Percentiles rank a stretch among this genome's conserved stretches.
Evolutionary conservation across 2,888 invertebrate genomes (phyloP).

Genomic region (Sminthurides aquaticus): DNA sequence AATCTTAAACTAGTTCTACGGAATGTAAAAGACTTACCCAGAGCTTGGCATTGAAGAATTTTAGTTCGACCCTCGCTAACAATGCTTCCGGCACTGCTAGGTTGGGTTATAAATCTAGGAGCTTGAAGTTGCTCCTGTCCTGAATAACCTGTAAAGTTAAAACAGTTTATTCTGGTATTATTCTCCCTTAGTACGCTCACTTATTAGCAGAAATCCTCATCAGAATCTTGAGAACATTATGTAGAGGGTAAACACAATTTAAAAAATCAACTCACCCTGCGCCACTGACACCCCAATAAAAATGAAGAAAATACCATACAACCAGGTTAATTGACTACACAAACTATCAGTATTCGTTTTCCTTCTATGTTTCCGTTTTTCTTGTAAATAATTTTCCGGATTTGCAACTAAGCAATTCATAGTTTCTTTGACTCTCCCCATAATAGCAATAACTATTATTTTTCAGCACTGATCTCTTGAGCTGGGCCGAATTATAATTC

Average conservation of each 20-base stretch:
- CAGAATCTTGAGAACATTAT: background rate
- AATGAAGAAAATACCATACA: background rate
- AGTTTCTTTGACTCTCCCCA: no score
- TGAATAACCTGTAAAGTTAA: conserved; percentile 26
- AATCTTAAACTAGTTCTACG: no score
- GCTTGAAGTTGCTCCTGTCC: conserved; percentile 58
- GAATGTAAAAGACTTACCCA: conserved; percentile 63
- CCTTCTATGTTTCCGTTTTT: conserved; percentile 4
- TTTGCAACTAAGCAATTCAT: background rate
- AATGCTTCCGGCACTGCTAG: conserved; percentile 75
- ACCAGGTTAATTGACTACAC: background rate
- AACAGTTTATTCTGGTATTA: no score
- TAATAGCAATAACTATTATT: no score
- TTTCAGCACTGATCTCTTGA: no score
- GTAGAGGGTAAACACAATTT: background rate
- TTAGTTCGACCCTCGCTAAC: conserved; percentile 81
- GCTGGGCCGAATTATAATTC: no score
- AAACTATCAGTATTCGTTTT: background rate
- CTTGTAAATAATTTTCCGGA: background rate
- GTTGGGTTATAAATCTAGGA: conserved; percentile 78
- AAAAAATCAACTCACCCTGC: background rate
- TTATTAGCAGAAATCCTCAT: background rate
- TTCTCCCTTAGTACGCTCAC: no score
- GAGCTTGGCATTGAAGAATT: conserved; percentile 84
- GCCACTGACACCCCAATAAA: background rate